Evolutionary conservation across 2,888 invertebrate genomes (phyloP), one percentile per base, ranked within the genome.

Genomic region (Stenodema calcarata): DNA sequence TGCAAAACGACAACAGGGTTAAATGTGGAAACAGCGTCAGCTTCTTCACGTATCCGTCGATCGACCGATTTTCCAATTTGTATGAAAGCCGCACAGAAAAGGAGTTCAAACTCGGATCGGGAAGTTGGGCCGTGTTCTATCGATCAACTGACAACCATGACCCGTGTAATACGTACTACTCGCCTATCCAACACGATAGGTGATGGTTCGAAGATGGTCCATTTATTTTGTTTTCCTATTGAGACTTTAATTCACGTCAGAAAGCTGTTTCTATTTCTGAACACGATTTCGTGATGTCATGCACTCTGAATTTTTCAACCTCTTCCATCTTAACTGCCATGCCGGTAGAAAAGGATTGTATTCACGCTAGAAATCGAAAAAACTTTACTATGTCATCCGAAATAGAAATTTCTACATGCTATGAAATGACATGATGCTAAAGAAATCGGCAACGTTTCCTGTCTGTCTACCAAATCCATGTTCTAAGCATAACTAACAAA

Each of bases 91-190:
- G 42, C 27, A 78, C 44, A 44, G 44, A 78, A 78, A 44, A 78
- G 44, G 23, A 27, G 78, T 41, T 6, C 4, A 73, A 30, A 73
- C 35, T 73, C 35, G 41, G 44, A 69, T 82, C 27, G 54, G 28
- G 23, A 80, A 30, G 30, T 27, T 50, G 41, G 82, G 69, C 82
- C 82, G 54, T 62, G 35, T 54, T 35, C 23, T 82, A 82, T 82
- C 82, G 82, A 82, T 82, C 82, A 82, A 16, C 82, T 82, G 82
- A 54, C 82, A 82, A 69, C 82, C 82, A 82, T 82, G 82, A 82
- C 82, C 82, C 82, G 69, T 35, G 69, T 62, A 69, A 35, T 23
- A 23, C 78, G 44, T 44, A 62, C 18, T 23, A 23, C 23, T 62
- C 23, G 62, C 62, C 62, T 62, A 62, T 23, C 62, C 44, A 14